Conservation (phyloP, 2,797 vertebrate genomes). For the Mycteria americana region DNA sequence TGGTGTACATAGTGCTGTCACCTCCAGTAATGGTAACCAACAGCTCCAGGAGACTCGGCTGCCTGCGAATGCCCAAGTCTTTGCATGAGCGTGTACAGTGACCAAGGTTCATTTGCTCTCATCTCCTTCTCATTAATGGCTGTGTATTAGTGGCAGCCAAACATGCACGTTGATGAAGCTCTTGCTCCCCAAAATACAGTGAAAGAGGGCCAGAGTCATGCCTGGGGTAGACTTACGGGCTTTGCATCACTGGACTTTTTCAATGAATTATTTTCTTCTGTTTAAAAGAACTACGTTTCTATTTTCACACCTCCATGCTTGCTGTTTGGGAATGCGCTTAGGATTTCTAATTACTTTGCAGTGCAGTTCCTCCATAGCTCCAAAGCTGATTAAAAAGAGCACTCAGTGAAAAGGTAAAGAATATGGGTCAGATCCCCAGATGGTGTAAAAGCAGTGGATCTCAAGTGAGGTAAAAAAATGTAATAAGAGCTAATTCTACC, state of each 20-base stretch:
- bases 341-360: background rate
- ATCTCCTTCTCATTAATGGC: background rate
- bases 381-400: background rate
- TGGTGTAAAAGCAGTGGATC: background rate
- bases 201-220: background rate
- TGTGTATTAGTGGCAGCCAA: background rate
- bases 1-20: background rate
- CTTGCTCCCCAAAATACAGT: background rate
- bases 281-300: background rate
- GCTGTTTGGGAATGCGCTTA: background rate
- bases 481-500: background rate
- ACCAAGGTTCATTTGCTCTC: background rate
- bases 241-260: background rate
- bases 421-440: background rate
- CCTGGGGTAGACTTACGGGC: background rate
- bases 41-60: background rate
- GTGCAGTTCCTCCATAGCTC: background rate
- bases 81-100: background rate
- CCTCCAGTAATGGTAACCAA: background rate
- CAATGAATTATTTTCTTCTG: background rate
- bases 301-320: background rate
- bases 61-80: background rate
- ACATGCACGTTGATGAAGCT: accelerated
- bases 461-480: background rate
- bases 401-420: background rate